Base-by-base conservation (phyloP, 2,888 invertebrate species). In the Cotesia congregata region DNA sequence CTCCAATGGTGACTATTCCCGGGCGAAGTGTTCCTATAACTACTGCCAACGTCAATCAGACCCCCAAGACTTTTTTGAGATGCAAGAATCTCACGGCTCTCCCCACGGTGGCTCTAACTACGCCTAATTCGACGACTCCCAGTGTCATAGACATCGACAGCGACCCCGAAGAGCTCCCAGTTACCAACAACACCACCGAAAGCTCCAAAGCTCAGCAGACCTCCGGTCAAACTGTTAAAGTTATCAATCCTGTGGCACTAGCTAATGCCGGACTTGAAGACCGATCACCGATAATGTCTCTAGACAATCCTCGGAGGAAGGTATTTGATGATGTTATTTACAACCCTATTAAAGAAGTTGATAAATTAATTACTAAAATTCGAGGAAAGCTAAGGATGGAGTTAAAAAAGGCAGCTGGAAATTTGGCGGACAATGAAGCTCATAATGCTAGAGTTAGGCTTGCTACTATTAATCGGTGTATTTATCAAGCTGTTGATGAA, bases 91-190 rank as follows among this genome's bases (percentile, higher is more conserved):
- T 75, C 4, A 15, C 71, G 0, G 30, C 20, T 0, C 59, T 5
- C 40, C 80, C 5, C 83, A 84, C 0, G 86, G 80, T 77, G 82
- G 86, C 0, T 86, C 86, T 50, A 83, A 87, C 73, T 86, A 87
- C 72, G 74, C 78, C 9, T 86, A 86, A 7, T 50, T 12, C 50
- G 12, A 12, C 50, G 12, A 59, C 80, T 6, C 83, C 84, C 0
- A 86, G 80, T 77, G 82, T 87, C 0, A 87, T 87, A 50, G 83
- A 87, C 73, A 65, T 87, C 9, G 86, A 85, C n/a, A 86, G 86
- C 74, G 87, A 87, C 72, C 74, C 78, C 6, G 86, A 87, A 20
- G 86, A 87, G n/a, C 69, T 76, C 0, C 69, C 80, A 9, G 41
- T 71, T 5, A 17, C 68, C 59, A 17, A 17, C 79, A 7, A 30